Evolutionary conservation across 2,113 vertebrate genomes (phyloP), one percentile per base, ranked within the genome.

Genomic region (Nothocercus nigrocapillus): DNA sequence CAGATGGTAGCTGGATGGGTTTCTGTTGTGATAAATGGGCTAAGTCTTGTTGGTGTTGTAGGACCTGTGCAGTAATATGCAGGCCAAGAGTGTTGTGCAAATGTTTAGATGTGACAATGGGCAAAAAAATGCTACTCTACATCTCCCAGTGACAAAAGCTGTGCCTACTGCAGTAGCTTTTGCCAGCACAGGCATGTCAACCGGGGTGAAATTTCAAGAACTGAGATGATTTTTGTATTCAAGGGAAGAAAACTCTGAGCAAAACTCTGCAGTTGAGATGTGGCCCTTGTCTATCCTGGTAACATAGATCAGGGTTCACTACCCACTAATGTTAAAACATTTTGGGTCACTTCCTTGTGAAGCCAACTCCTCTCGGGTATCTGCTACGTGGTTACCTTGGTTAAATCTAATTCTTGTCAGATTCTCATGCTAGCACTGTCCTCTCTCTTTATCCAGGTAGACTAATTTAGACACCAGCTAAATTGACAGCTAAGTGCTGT

Each of bases 381-480:
- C 24, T 54, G 51, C 51, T 15, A 54, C 7, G 8, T 28, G 15
- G 53, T 54, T 30, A 54, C 14, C 30, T 17, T 28, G 28, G 27
- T 54, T 54, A 27, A 53, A 53, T 13, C 25, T 53, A 54, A 20
- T 28, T 54, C 53, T 54, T 54, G 13, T 4, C 28, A 28, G 28
- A 54, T 54, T 54, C 27, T 28, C 28, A 27, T 53, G 25, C 14
- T 53, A 27, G 25, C 51, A 10, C 28, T 58, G 28, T 32, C 18
- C 54, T 58, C 54, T 28, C 51, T 54, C 44, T 49, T 89, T 66
- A 58, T 66, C 74, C 84, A 51, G 34, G 21, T 64, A 64, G 58
- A 28, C 72, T 90, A 92, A 93, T 93, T 87, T 79, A 90, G 94
- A 82, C 90, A 61, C 47, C 75, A 85, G 34, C 30, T 45, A 67